Evolutionary conservation across 2,113 vertebrate species (phyloP), one percentile per base, ranked within the genome.

Genomic region (Cryptomyrus ogoouensis): DNA sequence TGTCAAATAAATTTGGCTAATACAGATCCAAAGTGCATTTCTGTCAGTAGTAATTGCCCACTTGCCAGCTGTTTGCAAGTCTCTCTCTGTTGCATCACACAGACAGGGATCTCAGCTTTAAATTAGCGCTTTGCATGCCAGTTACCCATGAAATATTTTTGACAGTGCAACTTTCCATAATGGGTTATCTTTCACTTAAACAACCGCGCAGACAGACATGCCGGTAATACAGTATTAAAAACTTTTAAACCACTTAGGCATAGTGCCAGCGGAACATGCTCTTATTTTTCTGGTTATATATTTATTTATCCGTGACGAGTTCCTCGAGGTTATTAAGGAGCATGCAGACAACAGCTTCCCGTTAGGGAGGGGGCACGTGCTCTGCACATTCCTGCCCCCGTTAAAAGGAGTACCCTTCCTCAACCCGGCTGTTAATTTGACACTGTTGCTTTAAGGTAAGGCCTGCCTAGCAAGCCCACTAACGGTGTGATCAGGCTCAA

Each of bases 401-500:
- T 91, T 88, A 87, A 94, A 93, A 90, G 91, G 91, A 91, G 93
- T 80, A 80, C 35, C 15, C 31, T 7, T 13, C 15, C 74, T 94
- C 93, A 91, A 91, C 93, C 91, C 62, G 93, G 92, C 94, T 95
- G 95, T 96, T 96, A 94, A 96, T 96, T 95, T 94, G 91, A 92
- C 93, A 93, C 94, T 94, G 92, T 94, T 92, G 94, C 93, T 95
- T 42, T 94, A 94, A 94, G 94, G 92, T 31, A 56, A 91, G 90
- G 93, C 89, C 91, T 89, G 86, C 91, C 92, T 93, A 93, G 92
- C 94, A 93, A 94, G 44, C 94, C 94, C 93, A 93, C 96, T 97
- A 95, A 95, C 96, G 96, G 96, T 95, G 15, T 95, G 96, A 97
- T 97, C 96, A 96, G 95, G 95, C 94, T 95, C 96, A 97, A 97